Evolutionary conservation across 2,888 invertebrate genomes (phyloP).

Genomic region (Bugula neritina): DNA sequence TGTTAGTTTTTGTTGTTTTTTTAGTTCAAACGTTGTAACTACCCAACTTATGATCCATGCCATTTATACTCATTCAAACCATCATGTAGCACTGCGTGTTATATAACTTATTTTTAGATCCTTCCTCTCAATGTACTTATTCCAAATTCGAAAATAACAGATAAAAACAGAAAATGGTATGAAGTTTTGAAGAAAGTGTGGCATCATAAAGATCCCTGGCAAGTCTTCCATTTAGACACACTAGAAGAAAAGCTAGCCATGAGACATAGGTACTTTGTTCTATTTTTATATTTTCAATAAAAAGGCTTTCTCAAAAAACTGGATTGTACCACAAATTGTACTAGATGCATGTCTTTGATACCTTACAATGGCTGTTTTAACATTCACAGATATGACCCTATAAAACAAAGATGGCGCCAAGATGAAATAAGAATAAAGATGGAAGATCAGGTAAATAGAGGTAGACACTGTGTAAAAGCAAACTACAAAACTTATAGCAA

Average conservation of each 20-base stretch:
- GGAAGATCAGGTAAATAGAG: slow-evolving; percentile 49
- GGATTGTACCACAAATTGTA: neutral
- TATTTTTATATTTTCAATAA: too few relatives aligned
- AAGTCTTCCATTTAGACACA: slow-evolving; percentile 55
- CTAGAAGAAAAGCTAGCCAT: slow-evolving; percentile 53
- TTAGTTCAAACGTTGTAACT: too few relatives aligned
- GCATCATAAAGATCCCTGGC: slow-evolving; percentile 56
- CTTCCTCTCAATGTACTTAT: slow-evolving; percentile 26
- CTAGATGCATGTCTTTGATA: too few relatives aligned
- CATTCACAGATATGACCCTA: slow-evolving; percentile 52
- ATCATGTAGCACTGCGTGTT: too few relatives aligned
- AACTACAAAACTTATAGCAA: neutral
- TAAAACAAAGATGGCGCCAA: slow-evolving; percentile 55
- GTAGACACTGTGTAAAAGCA: neutral
- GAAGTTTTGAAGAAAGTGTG: slow-evolving; percentile 41
- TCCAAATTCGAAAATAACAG: slow-evolving; percentile 28
- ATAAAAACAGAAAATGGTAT: slow-evolving; percentile 36
- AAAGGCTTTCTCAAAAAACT: too few relatives aligned
- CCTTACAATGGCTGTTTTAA: too few relatives aligned
- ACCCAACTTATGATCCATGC: too few relatives aligned
- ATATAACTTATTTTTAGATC: too few relatives aligned
- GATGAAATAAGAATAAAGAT: slow-evolving; percentile 58
- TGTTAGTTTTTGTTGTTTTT: too few relatives aligned
- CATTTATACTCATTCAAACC: too few relatives aligned
- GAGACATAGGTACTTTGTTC: slow-evolving; percentile 48